Evolutionary conservation across 2,888 invertebrate species (phyloP).

Genomic region (Rhabditophanes sp.): DNA sequence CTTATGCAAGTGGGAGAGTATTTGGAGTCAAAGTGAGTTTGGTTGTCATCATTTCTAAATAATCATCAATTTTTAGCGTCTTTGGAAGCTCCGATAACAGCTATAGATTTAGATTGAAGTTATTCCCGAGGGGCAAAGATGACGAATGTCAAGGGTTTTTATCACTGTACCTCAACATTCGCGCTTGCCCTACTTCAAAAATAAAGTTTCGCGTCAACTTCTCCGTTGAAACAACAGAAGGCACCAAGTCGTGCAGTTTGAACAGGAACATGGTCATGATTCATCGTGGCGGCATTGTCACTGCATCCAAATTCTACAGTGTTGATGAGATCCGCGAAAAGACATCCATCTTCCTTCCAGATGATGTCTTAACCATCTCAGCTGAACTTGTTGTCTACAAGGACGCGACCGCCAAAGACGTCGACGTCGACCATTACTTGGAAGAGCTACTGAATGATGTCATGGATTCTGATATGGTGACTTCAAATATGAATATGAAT

Average conservation of each 20-base stretch:
- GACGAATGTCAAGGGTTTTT: constrained; percentile 23
- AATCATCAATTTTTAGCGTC: constrained; percentile 6
- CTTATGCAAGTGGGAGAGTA: constrained; percentile 11
- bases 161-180: constrained; percentile 23
- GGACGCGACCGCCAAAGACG: no score
- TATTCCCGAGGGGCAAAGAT: constrained; percentile 29
- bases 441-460: no score
- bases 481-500: no score
- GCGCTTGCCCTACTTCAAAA: constrained; percentile 18
- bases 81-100: constrained; percentile 17
- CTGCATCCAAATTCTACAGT: constrained; percentile 26
- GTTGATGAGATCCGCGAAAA: constrained; percentile 18
- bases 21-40: constrained; percentile 14
- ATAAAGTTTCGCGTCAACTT: constrained; percentile 26
- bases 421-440: no score
- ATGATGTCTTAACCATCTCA: no score
- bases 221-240: constrained; percentile 24
- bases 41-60: background rate
- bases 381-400: no score
- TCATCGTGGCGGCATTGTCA: constrained; percentile 28
- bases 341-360: no score
- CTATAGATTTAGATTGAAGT: constrained; percentile 20
- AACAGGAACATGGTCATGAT: constrained; percentile 27
- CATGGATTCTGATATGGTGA: no score
- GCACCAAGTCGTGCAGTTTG: constrained; percentile 22